Conservation (phyloP, 2,888 invertebrate genomes). For the Lepidocyrtoides sp. region DNA sequence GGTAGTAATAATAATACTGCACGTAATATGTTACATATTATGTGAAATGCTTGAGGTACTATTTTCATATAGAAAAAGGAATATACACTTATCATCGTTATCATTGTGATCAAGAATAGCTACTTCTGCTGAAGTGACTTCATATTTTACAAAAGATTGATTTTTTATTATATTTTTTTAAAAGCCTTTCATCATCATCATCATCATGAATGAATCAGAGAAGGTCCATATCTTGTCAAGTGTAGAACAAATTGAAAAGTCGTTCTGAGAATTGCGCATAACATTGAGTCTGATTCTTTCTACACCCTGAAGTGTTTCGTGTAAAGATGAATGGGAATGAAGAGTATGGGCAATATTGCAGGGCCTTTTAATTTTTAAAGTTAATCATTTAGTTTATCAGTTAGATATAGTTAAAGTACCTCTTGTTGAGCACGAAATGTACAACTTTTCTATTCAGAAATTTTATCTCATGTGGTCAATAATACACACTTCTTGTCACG, state of each 20-base stretch:
- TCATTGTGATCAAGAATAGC: neutral
- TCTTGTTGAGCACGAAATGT: conserved; percentile 7
- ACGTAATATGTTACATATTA: neutral
- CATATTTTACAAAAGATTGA: conserved; percentile 6
- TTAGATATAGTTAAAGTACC: too few species aligned
- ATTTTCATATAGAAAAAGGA: neutral
- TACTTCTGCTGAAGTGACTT: neutral
- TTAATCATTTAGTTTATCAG: too few species aligned
- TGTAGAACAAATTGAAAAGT: too few species aligned
- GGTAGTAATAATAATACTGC: neutral
- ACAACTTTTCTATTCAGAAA: neutral
- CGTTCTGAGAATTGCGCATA: neutral
- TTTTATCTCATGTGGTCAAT: too few species aligned
- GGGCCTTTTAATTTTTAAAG: too few species aligned
- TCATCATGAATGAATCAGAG: neutral
- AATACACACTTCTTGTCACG: too few species aligned
- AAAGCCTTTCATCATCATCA: neutral
- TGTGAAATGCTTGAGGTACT: neutral
- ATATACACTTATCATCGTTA: neutral
- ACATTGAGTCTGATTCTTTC: too few species aligned
- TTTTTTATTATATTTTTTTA: too few species aligned
- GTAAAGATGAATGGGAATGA: too few species aligned
- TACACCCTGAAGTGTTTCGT: too few species aligned
- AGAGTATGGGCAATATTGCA: too few species aligned
- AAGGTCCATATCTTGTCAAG: too few species aligned